Conservation (phyloP, 2,888 invertebrate genomes). For the Tipula vernalis region DNA sequence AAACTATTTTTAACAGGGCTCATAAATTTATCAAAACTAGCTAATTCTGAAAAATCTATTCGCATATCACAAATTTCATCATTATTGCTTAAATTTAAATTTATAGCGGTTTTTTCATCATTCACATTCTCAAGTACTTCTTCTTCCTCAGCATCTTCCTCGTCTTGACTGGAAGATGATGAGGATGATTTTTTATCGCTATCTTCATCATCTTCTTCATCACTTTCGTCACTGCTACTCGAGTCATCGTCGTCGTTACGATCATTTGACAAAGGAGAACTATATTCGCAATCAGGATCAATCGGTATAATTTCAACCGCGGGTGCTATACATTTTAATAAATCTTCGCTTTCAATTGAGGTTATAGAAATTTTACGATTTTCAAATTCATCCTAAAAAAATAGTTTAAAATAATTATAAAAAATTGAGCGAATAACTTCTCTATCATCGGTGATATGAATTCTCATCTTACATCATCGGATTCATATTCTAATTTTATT, state of each 20-base stretch:
- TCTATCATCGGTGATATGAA: background rate
- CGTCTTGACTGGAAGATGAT: background rate
- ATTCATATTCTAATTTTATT: constrained; percentile 7
- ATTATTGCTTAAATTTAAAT: background rate
- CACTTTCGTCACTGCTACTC: constrained; percentile 16
- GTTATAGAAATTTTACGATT: constrained; percentile 7
- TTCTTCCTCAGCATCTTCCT: background rate
- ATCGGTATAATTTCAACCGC: constrained; percentile 25
- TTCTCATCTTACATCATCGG: background rate
- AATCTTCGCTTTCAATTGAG: constrained; percentile 11
- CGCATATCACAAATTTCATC: background rate
- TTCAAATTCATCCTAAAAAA: constrained; percentile 9
- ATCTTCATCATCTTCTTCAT: constrained; percentile 12
- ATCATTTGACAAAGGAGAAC: constrained; percentile 17
- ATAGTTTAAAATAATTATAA: background rate
- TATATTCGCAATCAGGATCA: constrained; percentile 24
- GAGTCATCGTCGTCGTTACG: constrained; percentile 16
- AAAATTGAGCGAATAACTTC: background rate
- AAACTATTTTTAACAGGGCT: background rate
- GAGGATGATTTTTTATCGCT: constrained; percentile 11
- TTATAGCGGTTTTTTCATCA: constrained; percentile 21
- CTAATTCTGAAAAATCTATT: constrained; percentile 6
- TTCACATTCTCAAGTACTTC: background rate
- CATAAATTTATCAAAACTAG: constrained; percentile 6
- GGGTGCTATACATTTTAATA: constrained; percentile 21